Conservation (phyloP, 1,140 invertebrate genomes). For the Drosophila baimaii region DNA sequence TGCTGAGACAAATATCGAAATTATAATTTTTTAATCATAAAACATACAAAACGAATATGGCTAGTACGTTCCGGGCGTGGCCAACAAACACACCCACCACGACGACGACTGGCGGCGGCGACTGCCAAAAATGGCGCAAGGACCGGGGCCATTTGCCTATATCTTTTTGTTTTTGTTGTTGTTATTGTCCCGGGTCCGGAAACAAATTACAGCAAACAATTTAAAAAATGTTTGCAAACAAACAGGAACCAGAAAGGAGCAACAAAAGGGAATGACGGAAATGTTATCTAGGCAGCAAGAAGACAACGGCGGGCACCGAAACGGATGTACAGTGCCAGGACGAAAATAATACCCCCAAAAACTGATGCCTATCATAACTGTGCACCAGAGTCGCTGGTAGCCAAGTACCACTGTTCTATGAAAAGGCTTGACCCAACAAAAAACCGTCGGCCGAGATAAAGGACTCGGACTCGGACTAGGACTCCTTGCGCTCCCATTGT, state of each 20-base stretch:
- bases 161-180: constrained; percentile 24
- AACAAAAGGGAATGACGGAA: constrained; percentile 63
- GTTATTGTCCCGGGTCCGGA: constrained; percentile 57
- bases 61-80: constrained; percentile 17
- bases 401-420: constrained; percentile 27
- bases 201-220: constrained; percentile 82
- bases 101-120: not conserved
- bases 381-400: not conserved
- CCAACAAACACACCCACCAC: constrained; percentile 26
- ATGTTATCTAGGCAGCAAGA: constrained; percentile 74
- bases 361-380: constrained; percentile 8
- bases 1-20: constrained; percentile 66
- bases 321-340: constrained; percentile 36
- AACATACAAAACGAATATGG: constrained; percentile 55
- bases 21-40: constrained; percentile 80
- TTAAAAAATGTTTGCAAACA: constrained; percentile 83
- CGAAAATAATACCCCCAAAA: constrained; percentile 9
- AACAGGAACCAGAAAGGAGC: constrained; percentile 52
- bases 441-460: constrained; percentile 67
- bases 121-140: constrained; percentile 63
- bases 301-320: constrained; percentile 50
- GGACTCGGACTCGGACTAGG: constrained; percentile 24
- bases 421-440: constrained; percentile 46
- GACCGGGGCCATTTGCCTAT: constrained; percentile 64
- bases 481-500: constrained; percentile 18